Percentiles rank a stretch among this genome's conserved stretches.
These are phyloP conservation scores for Campylomormyrus tamandua DNA, from an alignment of 2,113 vertebrate genomes.

Conservation along the genomic window DNA sequence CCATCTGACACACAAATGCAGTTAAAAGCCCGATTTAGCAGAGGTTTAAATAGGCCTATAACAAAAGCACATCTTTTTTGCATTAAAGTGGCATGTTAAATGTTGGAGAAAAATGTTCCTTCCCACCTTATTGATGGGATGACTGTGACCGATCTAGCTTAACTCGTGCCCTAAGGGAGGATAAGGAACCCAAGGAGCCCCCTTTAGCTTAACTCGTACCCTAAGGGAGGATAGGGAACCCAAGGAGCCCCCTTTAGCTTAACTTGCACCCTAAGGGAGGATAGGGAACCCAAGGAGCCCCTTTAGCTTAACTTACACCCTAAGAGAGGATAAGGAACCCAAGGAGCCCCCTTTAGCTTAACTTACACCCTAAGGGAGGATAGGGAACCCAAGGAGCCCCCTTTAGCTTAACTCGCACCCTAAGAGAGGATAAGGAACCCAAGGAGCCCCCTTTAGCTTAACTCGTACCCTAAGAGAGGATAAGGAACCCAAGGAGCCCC, in stretches of 20 bases:
- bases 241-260: no score
- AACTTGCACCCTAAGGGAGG: background rate
- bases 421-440: background rate
- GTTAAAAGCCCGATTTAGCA: background rate
- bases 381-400: background rate
- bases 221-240: background rate
- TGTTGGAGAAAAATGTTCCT: background rate
- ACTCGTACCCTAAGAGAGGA: accelerated
- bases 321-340: background rate
- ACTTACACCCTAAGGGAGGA: background rate
- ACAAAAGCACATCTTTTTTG: background rate
- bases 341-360: background rate
- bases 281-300: background rate
- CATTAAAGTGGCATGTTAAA: background rate
- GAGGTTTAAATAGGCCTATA: background rate
- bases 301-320: background rate
- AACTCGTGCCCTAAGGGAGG: no score
- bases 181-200: background rate
- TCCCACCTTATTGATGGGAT: background rate
- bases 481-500: background rate
- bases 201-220: background rate
- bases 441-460: background rate
- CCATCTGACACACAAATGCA: background rate
- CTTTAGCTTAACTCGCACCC: background rate
- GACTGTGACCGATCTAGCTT: background rate